Conservation (phyloP, 2,888 invertebrate genomes). For the Zaprionus bogoriensis region DNA sequence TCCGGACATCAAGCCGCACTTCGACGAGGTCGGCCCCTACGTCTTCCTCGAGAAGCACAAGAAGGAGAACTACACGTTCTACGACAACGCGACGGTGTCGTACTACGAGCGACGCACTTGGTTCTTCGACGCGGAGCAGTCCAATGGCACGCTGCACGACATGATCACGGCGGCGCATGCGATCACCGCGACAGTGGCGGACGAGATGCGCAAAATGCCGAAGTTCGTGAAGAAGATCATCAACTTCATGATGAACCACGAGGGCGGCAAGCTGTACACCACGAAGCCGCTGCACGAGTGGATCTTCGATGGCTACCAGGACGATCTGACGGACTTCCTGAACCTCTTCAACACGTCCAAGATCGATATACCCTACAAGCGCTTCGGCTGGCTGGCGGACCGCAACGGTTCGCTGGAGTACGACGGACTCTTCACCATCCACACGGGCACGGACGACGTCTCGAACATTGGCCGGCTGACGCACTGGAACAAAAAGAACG, state of each 20-base stretch:
- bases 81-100: conserved; percentile 88
- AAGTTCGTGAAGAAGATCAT: conserved; percentile 83
- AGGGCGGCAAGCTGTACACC: conserved; percentile 84
- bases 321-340: conserved; percentile 86
- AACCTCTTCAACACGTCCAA: conserved; percentile 83
- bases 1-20: conserved; percentile 84
- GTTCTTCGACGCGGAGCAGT: conserved; percentile 87
- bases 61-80: conserved; percentile 85
- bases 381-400: conserved; percentile 93
- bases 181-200: conserved; percentile 87
- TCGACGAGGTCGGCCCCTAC: conserved; percentile 86
- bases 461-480: conserved; percentile 87
- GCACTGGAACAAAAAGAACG: conserved; percentile 87
- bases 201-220: conserved; percentile 84
- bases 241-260: conserved; percentile 84
- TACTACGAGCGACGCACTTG: conserved; percentile 90
- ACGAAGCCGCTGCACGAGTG: conserved; percentile 87
- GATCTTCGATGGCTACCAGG: conserved; percentile 92
- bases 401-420: conserved; percentile 88
- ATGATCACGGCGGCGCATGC: conserved; percentile 90
- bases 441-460: conserved; percentile 88
- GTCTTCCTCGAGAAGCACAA: conserved; percentile 84
- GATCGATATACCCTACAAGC: conserved; percentile 87
- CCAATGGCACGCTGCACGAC: conserved; percentile 88
- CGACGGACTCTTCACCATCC: conserved; percentile 91